A percentile compares a stretch with the other conserved stretches of the same genome.
phyloP scores from a whole-genome alignment of 35 echinoderm and acorn worm genomes.

The Stichopus chloronotus region DNA sequence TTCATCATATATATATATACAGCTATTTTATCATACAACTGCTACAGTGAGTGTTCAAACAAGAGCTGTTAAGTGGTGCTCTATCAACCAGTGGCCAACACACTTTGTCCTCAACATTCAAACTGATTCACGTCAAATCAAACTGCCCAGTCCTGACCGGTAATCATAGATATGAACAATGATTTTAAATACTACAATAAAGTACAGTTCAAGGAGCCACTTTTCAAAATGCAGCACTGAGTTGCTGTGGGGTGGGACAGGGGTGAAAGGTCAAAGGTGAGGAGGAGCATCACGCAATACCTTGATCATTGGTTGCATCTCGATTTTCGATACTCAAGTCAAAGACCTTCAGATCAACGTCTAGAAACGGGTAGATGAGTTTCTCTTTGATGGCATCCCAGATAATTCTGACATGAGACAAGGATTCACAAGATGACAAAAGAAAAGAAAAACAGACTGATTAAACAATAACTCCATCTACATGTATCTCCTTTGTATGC shows the following conservation, averaged over 20 bases:
- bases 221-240: no score
- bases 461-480: not conserved
- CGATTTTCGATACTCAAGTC: constrained; percentile 94
- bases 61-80: no score
- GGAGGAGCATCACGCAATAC: constrained; percentile 25
- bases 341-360: constrained; percentile 79
- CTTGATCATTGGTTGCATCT: constrained; percentile 88
- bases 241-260: not conserved
- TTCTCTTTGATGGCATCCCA: constrained; percentile 95
- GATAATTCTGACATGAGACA: constrained; percentile 69
- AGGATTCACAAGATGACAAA: not conserved
- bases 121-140: no score
- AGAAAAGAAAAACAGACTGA: not conserved
- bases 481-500: not conserved
- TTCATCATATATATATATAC: no score
- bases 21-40: no score
- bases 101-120: no score
- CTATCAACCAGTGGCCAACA: no score
- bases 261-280: not conserved
- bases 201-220: no score
- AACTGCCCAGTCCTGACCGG: no score
- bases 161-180: no score
- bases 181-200: no score
- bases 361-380: constrained; percentile 84
- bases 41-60: no score